Percentiles rank a stretch among this genome's conserved stretches.
Conservation (phyloP, 2,113 vertebrate species). For the Elachura formosa region DNA sequence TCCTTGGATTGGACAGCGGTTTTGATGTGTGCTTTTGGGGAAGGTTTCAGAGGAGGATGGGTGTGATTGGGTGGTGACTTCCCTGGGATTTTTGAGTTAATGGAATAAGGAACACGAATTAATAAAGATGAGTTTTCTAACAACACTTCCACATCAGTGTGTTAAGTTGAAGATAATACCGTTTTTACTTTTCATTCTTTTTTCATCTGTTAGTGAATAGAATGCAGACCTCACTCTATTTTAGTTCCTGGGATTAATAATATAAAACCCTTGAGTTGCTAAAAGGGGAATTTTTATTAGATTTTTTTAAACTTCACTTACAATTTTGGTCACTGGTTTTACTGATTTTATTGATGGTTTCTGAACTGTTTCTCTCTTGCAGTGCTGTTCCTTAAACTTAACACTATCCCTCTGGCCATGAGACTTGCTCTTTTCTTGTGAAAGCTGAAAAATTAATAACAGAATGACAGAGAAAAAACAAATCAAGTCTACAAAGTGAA, state of each 20-base stretch:
- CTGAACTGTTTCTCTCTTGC: neutral
- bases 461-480: neutral
- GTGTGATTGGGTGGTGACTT: neutral
- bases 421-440: neutral
- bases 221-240: neutral
- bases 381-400: neutral
- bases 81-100: neutral
- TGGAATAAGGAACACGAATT: neutral
- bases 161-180: neutral
- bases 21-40: neutral
- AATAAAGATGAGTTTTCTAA: neutral
- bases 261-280: neutral
- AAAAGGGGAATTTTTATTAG: neutral
- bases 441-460: neutral
- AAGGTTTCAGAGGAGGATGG: neutral
- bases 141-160: neutral
- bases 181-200: neutral
- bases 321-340: neutral
- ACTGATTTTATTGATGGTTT: conserved; percentile 6
- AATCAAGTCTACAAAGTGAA: no score
- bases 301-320: conserved; percentile 23
- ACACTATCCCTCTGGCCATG: neutral
- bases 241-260: neutral
- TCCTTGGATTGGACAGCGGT: neutral
- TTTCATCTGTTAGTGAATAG: neutral